Evolutionary conservation across 2,113 vertebrate species (phyloP).

Genomic region (Monarcha castaneiventris): DNA sequence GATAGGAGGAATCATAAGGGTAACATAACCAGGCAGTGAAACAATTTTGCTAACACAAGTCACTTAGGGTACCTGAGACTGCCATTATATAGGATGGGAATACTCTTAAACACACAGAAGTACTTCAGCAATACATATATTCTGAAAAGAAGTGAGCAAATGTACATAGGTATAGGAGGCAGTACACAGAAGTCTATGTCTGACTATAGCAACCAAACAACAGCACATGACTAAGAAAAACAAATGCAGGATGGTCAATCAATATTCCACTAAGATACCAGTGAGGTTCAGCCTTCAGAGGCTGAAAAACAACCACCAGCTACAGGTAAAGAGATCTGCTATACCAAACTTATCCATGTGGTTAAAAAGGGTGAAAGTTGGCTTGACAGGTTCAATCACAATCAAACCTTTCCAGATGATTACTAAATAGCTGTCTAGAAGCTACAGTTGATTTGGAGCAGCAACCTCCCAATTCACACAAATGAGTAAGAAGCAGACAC

Average conservation of each 20-base stretch:
- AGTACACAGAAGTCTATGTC: not conserved
- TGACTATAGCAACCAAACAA: not conserved
- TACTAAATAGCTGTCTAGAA: not conserved
- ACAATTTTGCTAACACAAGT: not conserved
- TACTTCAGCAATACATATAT: not conserved
- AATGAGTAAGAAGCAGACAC: not conserved
- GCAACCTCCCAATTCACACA: not conserved
- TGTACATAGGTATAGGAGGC: not conserved
- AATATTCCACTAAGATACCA: not conserved
- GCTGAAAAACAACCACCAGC: not conserved
- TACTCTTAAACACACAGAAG: not conserved
- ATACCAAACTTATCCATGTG: not conserved
- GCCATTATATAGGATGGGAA: not conserved
- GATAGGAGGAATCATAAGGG: not conserved
- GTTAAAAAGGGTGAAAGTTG: not conserved
- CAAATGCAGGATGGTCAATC: not conserved
- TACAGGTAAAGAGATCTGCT: not conserved
- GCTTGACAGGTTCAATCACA: not conserved
- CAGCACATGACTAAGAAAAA: not conserved
- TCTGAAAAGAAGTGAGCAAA: not conserved
- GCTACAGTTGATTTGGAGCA: not conserved
- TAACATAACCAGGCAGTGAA: not conserved
- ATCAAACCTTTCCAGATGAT: not conserved
- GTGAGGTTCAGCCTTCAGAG: not conserved
- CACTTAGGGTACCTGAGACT: not conserved